Conservation (phyloP, 2,113 vertebrate genomes). For the Oncorhynchus nerka region DNA sequence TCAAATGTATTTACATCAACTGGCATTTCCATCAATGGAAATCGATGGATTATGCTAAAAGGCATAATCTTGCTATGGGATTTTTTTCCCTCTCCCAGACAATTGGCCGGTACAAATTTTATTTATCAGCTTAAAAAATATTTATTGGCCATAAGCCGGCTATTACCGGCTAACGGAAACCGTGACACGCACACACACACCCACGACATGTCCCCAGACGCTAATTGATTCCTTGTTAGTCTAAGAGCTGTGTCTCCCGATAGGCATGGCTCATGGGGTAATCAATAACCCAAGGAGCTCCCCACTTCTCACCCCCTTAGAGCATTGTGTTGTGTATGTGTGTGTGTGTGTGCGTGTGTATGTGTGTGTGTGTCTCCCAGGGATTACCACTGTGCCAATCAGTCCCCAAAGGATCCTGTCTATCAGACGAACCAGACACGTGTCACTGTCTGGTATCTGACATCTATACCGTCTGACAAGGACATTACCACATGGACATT, state of each 20-base stretch:
- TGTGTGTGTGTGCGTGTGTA: neutral
- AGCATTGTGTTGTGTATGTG: conserved; percentile 6
- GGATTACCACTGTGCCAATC: conserved; percentile 67
- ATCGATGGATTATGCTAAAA: too few relatives aligned
- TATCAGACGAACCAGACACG: conserved; percentile 53
- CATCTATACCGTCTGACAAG: neutral
- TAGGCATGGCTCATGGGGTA: conserved; percentile 88
- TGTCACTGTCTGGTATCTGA: neutral
- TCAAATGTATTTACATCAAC: too few relatives aligned
- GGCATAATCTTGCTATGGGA: too few relatives aligned
- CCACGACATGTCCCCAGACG: conserved; percentile 80
- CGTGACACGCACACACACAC: conserved; percentile 27
- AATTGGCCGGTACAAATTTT: neutral
- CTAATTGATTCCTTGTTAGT: conserved; percentile 94
- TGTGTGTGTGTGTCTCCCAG: conserved; percentile 20
- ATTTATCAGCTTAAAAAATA: too few relatives aligned
- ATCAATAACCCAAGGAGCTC: conserved; percentile 98
- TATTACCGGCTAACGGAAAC: too few relatives aligned
- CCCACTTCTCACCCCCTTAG: conserved; percentile 69
- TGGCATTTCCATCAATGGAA: too few relatives aligned
- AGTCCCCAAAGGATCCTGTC: conserved; percentile 68
- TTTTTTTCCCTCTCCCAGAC: conserved; percentile 60
- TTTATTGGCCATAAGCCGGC: too few relatives aligned
- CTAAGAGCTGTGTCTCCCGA: conserved; percentile 87
- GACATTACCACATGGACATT: neutral